Base-by-base conservation (phyloP, 2,888 invertebrate species). In the Halictus quadricinctus region DNA sequence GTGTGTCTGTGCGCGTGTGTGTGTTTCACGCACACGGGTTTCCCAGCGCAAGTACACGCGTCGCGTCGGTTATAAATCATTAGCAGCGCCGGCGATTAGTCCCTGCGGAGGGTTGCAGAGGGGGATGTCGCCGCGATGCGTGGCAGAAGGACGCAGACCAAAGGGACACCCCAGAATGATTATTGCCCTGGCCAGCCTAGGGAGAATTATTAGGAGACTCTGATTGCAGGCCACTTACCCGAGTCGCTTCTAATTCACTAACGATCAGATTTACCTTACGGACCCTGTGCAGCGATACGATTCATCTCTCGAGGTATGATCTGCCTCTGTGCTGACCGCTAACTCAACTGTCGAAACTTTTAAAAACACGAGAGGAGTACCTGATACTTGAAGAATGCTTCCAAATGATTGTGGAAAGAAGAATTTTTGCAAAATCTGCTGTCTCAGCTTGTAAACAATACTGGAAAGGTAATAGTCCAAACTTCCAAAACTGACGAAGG, bases 31-130 rank as follows among this genome's bases (percentile, higher is more conserved):
- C 58, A 58, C 58, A 58, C 58, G n/a, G 10, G 4, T n/a, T 36
- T 46, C 46, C 36, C 74, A 64, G 78, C 79, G 78, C 81, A 81
- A 89, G 82, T 84, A 84, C 82, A 85, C 90, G 91, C 91, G 90
- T 88, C 69, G 89, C 90, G 90, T 91, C 87, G 90, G 90, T 91
- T 92, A 94, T 94, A 94, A 94, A 94, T 94, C 94, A 94, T 94
- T 93, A 92, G 91, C 92, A 92, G 91, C 90, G 90, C 83, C 92
- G 91, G 91, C 94, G 94, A 94, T 94, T 94, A 94, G 94, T 93
- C 88, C 87, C 88, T 92, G 90, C 89, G 91, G 90, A 88, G 90
- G 91, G 91, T 89, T 89, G 84, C 83, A 87, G 87, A 90, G 76
- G 84, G 85, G 83, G 79, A 84, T 74, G 82, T 76, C 86, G 82